These are phyloP conservation scores for Oscheius sp. DNA, from an alignment of 2,888 invertebrate species.

Conservation along the genomic window DNA sequence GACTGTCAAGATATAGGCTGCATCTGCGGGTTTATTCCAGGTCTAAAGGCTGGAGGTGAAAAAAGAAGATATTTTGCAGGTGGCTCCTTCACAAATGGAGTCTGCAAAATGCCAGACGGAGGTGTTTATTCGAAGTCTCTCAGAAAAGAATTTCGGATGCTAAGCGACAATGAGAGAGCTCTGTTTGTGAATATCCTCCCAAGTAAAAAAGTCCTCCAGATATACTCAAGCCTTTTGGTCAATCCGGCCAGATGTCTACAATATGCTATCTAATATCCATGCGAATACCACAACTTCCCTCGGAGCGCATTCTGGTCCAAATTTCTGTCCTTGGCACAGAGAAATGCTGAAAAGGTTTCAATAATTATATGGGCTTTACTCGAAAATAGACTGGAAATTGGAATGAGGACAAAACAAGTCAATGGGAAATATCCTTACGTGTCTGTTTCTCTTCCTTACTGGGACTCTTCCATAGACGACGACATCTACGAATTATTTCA, in stretches of 20 bases:
- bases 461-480: constrained; percentile 21
- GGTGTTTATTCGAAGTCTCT: background rate
- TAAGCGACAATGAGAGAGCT: background rate
- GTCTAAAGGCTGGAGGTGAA: too few relatives aligned
- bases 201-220: background rate
- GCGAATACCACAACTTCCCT: background rate
- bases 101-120: constrained; percentile 9
- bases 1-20: constrained; percentile 13
- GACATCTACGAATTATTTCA: background rate
- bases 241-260: background rate
- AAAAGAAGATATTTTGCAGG: background rate
- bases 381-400: constrained; percentile 30
- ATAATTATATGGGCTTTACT: too few relatives aligned
- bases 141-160: constrained; percentile 13
- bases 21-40: constrained; percentile 2
- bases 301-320: constrained; percentile 16
- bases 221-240: constrained; percentile 18
- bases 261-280: background rate
- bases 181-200: background rate
- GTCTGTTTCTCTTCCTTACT: constrained; percentile 15
- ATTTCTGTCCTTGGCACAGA: constrained; percentile 17
- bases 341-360: constrained; percentile 20
- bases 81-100: background rate
- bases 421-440: constrained; percentile 21
- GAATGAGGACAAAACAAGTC: constrained; percentile 10